A percentile compares a stretch with the other conserved stretches of the same genome.
Evolutionary conservation across 2,113 vertebrate genomes (phyloP).

Genomic region (Cisticola juncidis): DNA sequence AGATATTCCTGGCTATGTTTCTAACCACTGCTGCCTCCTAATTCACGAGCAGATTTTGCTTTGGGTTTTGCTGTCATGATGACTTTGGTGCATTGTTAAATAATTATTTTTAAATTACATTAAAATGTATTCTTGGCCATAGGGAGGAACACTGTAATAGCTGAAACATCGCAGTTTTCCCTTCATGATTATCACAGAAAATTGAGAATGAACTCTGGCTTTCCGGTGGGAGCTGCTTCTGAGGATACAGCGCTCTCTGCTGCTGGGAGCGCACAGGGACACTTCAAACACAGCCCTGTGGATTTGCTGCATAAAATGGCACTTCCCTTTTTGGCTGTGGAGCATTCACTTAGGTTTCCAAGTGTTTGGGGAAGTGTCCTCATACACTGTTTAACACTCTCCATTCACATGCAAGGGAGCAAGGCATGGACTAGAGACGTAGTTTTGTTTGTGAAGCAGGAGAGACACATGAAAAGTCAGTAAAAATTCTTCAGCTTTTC

Average conservation of each 20-base stretch:
- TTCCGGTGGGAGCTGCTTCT: background rate
- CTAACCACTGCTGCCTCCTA: background rate
- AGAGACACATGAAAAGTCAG: background rate
- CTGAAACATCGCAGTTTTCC: background rate
- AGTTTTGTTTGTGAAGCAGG: background rate
- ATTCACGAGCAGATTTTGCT: background rate
- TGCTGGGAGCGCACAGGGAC: background rate
- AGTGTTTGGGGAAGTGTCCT: background rate
- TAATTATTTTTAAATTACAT: background rate
- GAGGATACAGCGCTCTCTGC: background rate
- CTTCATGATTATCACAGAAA: background rate
- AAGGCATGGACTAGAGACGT: background rate
- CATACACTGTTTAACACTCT: fast-evolving
- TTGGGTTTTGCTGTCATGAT: background rate
- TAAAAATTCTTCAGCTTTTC: background rate
- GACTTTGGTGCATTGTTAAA: background rate
- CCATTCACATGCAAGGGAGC: background rate
- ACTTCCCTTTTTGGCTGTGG: background rate
- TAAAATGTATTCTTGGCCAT: background rate
- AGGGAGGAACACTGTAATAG: background rate
- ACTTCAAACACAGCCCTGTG: background rate
- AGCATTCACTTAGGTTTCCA: background rate
- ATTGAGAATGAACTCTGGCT: background rate
- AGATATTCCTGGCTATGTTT: background rate
- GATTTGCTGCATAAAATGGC: background rate